Conservation (phyloP, 2,888 invertebrate species). For the Ormyrus nitidulus region DNA sequence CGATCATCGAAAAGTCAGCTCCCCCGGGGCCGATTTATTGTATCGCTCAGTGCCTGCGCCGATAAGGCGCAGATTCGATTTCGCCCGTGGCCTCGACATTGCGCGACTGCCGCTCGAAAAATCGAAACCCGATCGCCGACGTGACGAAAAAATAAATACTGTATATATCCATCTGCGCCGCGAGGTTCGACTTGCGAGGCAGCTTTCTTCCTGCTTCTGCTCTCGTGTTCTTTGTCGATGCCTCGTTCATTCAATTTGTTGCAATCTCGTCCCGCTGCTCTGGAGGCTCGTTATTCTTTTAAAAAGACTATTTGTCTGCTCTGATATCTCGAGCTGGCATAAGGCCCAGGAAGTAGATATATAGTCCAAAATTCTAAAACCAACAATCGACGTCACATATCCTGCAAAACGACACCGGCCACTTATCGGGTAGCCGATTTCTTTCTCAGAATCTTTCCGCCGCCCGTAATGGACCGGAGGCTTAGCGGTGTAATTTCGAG, state of each 20-base stretch:
- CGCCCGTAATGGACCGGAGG: too few species aligned
- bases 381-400: too few species aligned
- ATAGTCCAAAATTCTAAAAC: too few species aligned
- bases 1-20: constrained; percentile 11
- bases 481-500: neutral
- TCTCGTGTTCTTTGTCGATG: neutral
- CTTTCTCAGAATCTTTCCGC: too few species aligned
- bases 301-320: too few species aligned
- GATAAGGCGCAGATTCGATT: constrained; percentile 34
- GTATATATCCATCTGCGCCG: neutral
- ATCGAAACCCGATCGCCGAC: constrained; percentile 50
- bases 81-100: constrained; percentile 1
- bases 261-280: too few species aligned
- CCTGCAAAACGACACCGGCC: too few species aligned
- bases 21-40: neutral
- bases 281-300: too few species aligned
- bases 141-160: constrained; percentile 47
- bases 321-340: too few species aligned
- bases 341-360: too few species aligned
- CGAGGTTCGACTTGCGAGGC: neutral
- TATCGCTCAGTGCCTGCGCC: constrained; percentile 17
- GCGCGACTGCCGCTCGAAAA: constrained; percentile 30
- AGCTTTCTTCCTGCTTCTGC: constrained; percentile 17
- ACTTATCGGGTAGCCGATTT: too few species aligned
- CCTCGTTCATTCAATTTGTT: neutral